Evolutionary conservation across 2,797 vertebrate species (phyloP), one percentile per base, ranked within the genome.

Genomic region (Pangasius krempfi): DNA sequence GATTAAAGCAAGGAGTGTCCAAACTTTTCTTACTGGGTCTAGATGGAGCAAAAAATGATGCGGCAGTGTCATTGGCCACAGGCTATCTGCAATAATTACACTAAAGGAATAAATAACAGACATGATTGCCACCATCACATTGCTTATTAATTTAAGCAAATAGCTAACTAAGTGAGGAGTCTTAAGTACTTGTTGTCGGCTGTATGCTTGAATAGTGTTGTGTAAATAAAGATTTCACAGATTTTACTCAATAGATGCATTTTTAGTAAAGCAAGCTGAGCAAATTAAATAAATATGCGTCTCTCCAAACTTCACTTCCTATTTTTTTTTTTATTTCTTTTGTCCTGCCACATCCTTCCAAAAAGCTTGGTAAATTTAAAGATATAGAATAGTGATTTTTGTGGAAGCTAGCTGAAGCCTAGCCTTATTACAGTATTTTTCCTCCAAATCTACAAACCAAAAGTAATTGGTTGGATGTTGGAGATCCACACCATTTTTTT

Each of bases 201-300:
- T 50, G 52, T 86, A 54, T 86, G 9, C n/a, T 76, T 76, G 73
- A 76, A 79, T 86, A 78, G 40, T 22, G 54, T 40, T 54, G 56
- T 60, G 37, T 62, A 40, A 82, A 82, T 60, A 60, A 62, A 85
- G 9, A 18, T 73, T 54, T 30, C 3, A 33, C 18, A 68, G 64
- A 68, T 50, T 56, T 75, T n/a, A 75, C 70, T 60, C 64, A 72
- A 60, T 75, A 85, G n/a, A 6, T 85, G 7, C 16, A 52, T 83
- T 70, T 84, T 85, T 52, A 18, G 8, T 33, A 47, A 40, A 66
- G 18, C 44, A 85, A 20, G 20, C 1, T 18, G 30, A 22, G 52
- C 30, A 64, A 62, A 44, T 83, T 12, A 72, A 56, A 54, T 27
- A 8, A 52, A 2, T 37, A 56, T 10, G n/a, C 60, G 2, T 30